Percentiles rank a stretch among this genome's conserved stretches.
Evolutionary conservation across 1,140 invertebrate species (phyloP).

Genomic region (Agrypnia vestita): DNA sequence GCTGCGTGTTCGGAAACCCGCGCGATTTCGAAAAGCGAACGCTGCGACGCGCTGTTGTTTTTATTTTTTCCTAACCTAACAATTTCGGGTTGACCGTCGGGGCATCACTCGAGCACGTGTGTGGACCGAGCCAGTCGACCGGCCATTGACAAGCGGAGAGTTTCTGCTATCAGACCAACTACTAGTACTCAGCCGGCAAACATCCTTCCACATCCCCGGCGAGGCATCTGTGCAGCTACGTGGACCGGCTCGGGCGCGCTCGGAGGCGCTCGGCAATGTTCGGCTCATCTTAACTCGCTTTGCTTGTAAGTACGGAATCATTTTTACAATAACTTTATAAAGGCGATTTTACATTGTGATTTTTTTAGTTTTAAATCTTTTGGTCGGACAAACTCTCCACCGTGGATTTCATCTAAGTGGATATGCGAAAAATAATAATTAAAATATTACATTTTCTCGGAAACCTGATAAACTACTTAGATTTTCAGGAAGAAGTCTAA

Average conservation of each 20-base stretch:
- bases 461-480: too few species aligned
- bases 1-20: conserved; percentile 2
- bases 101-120: conserved; percentile 64
- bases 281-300: neutral
- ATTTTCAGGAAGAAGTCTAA: too few species aligned
- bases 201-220: conserved; percentile 27
- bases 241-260: neutral
- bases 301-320: neutral
- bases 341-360: too few species aligned
- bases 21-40: conserved; percentile 17
- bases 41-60: neutral
- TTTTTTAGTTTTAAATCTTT: too few species aligned
- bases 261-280: conserved; percentile 2
- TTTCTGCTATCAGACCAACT: conserved; percentile 67
- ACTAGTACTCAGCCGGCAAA: neutral
- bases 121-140: conserved; percentile 70
- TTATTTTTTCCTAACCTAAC: conserved; percentile 14
- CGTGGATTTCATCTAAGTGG: too few species aligned
- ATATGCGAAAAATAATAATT: too few species aligned
- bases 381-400: too few species aligned
- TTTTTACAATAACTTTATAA: too few species aligned
- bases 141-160: conserved; percentile 67
- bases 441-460: too few species aligned
- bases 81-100: conserved; percentile 26
- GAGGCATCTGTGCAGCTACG: conserved; percentile 24